Percentiles rank a stretch among this genome's conserved stretches.
These are phyloP conservation scores for Ctenodactylus gundi DNA, from an alignment of 2,113 vertebrate genomes.

Conservation along the genomic window DNA sequence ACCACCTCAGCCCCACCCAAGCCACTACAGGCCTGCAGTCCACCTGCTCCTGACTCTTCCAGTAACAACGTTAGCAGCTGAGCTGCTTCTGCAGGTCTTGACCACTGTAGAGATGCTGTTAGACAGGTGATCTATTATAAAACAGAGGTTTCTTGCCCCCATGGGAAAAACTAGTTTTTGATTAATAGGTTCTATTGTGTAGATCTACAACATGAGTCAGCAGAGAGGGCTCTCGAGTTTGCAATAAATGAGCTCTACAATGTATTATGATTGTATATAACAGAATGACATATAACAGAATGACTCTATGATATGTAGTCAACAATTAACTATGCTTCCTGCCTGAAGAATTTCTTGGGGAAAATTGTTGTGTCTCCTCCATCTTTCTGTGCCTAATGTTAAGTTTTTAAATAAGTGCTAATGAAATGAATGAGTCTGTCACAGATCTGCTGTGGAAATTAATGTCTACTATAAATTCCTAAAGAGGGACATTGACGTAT, in stretches of 20 bases:
- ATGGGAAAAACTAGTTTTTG: neutral
- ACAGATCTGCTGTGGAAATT: neutral
- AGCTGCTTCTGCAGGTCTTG: neutral
- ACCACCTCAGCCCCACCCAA: neutral
- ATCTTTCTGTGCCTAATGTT: neutral
- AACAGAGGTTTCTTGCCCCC: neutral
- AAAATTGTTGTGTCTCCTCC: neutral
- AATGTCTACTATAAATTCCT: neutral
- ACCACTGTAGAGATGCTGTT: neutral
- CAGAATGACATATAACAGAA: neutral
- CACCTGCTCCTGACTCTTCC: neutral
- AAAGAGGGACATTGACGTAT: neutral
- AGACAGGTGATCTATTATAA: neutral
- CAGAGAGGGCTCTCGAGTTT: neutral
- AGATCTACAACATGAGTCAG: neutral
- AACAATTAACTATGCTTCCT: neutral
- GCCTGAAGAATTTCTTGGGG: neutral
- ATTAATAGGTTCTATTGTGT: neutral
- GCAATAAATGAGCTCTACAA: neutral
- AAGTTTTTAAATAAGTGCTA: neutral
- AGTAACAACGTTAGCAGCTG: rapidly evolving
- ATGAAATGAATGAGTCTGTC: neutral
- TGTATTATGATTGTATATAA: neutral
- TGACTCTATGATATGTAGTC: neutral
- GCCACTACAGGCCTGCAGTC: rapidly evolving